Conservation (phyloP, 2,113 vertebrate genomes). For the Dromaius novaehollandiae region DNA sequence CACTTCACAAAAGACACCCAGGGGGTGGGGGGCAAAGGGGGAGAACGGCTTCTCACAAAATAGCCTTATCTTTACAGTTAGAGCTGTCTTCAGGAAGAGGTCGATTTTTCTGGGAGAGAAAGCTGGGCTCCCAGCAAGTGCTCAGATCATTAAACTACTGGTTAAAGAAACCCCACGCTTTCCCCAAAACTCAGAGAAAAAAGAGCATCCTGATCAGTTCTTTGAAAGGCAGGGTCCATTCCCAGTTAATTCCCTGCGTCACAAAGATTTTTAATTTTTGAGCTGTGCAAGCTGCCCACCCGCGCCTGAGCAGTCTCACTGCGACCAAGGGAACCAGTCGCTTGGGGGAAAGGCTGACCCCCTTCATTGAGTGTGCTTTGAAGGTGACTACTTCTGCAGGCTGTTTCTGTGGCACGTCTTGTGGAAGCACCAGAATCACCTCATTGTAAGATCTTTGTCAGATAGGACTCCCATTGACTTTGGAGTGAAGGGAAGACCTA, state of each 20-base stretch:
- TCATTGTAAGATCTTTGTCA: not conserved
- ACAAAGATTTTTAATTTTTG: not conserved
- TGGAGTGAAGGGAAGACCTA: not conserved
- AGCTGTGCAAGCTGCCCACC: not conserved
- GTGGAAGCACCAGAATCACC: not conserved
- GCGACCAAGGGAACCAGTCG: not conserved
- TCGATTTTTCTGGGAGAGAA: not conserved
- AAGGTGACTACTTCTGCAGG: not conserved
- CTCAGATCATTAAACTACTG: not conserved
- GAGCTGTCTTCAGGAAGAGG: conserved; percentile 19
- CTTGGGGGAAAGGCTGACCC: not conserved
- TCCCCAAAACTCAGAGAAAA: not conserved
- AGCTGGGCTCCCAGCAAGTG: not conserved
- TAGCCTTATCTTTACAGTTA: conserved; percentile 16
- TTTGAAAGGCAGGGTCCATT: not conserved
- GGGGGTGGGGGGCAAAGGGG: not conserved
- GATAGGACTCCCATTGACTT: not conserved
- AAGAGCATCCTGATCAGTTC: not conserved
- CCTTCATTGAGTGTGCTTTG: not conserved
- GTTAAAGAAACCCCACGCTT: not conserved
- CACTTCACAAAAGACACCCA: conserved; percentile 56
- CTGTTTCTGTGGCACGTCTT: not conserved
- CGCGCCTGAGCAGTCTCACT: not conserved
- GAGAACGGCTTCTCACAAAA: conserved; percentile 21
- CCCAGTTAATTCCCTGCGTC: not conserved